Conservation (phyloP, 2,113 vertebrate genomes). For the Phyllostomus hastatus region DNA sequence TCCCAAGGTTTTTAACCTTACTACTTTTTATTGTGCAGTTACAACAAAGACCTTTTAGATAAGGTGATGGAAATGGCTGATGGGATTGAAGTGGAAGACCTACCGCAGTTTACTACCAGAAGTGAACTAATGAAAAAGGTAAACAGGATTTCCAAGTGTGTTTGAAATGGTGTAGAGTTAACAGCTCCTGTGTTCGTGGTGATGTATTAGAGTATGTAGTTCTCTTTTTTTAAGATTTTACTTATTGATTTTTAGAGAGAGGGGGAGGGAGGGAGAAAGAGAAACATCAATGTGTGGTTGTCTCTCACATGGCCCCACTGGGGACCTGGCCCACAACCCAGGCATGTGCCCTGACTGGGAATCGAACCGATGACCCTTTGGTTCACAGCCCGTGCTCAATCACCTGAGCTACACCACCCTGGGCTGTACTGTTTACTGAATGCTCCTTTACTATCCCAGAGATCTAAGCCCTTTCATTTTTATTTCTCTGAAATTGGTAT, state of each 20-base stretch:
- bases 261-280: too few relatives aligned
- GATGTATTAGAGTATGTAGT: not conserved
- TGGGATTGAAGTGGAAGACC: conserved; percentile 87
- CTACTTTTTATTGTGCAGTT: conserved; percentile 78
- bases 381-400: too few relatives aligned
- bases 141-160: conserved; percentile 43
- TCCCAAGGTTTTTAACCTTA: conserved; percentile 38
- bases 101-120: conserved; percentile 89
- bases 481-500: not conserved
- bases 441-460: not conserved
- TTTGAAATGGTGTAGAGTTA: not conserved
- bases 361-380: too few relatives aligned
- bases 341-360: too few relatives aligned
- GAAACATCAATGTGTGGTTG: too few relatives aligned
- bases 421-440: not conserved
- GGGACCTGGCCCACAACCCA: too few relatives aligned
- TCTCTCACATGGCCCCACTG: too few relatives aligned
- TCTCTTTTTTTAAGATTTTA: too few relatives aligned
- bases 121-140: conserved; percentile 88
- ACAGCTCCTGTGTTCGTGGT: not conserved
- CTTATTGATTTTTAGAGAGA: too few relatives aligned
- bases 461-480: not conserved
- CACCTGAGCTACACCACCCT: too few relatives aligned
- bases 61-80: conserved; percentile 91
- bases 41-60: conserved; percentile 85